These are phyloP conservation scores for Laticauda laticaudata DNA, from an alignment of 2,113 vertebrate genomes.

Conservation along the genomic window DNA sequence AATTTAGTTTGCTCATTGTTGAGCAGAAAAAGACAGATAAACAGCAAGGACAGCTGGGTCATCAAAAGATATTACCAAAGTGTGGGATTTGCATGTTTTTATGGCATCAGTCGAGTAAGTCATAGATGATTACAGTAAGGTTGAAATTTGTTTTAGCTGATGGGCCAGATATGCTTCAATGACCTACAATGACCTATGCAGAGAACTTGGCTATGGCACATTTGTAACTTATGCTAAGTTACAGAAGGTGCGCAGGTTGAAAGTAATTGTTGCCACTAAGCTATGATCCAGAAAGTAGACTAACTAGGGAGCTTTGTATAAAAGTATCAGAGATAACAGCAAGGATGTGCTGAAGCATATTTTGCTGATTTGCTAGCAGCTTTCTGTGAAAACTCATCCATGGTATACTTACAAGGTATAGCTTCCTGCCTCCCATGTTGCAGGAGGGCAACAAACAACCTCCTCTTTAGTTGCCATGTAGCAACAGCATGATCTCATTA, in stretches of 20 bases:
- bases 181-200: neutral
- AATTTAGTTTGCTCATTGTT: neutral
- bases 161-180: neutral
- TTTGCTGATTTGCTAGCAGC: neutral
- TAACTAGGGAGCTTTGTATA: neutral
- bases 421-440: neutral
- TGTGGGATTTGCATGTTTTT: neutral
- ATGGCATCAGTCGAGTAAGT: neutral
- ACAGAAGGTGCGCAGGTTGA: neutral
- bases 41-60: neutral
- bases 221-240: neutral
- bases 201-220: neutral
- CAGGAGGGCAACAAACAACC: neutral
- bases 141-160: neutral
- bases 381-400: neutral
- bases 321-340: neutral
- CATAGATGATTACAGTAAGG: neutral
- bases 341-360: neutral
- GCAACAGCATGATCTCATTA: neutral
- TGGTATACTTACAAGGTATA: neutral
- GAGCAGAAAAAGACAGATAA: neutral
- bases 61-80: neutral
- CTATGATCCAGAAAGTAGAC: neutral
- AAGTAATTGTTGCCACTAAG: neutral
- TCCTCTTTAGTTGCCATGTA: neutral